Evolutionary conservation across 2,888 invertebrate genomes (phyloP).

Genomic region (Phengaris arion): DNA sequence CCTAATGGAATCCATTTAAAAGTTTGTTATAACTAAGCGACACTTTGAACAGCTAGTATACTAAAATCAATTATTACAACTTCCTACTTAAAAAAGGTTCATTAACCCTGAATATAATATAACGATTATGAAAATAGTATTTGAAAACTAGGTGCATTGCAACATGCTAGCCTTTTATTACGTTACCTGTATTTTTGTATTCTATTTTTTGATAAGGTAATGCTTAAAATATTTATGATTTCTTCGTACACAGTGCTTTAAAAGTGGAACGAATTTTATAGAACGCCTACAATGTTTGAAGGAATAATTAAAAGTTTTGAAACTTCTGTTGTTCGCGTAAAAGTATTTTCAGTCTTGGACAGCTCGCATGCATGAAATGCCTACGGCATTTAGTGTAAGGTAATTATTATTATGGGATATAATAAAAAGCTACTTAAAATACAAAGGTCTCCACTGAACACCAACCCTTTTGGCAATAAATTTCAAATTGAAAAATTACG

Average conservation of each 20-base stretch:
- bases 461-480: too few species aligned
- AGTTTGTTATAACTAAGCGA: neutral
- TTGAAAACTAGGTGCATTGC: conserved; percentile 31
- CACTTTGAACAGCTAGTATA: neutral
- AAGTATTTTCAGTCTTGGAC: neutral
- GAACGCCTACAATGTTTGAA: neutral
- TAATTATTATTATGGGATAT: too few species aligned
- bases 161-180: conserved; percentile 24
- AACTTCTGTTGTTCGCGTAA: neutral
- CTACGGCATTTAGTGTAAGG: too few species aligned
- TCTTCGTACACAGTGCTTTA: neutral
- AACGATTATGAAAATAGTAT: conserved; percentile 26
- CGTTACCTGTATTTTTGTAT: conserved; percentile 7
- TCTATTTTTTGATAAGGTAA: conserved; percentile 18
- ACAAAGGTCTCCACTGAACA: too few species aligned
- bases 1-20: neutral
- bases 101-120: conserved; percentile 24
- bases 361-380: too few species aligned
- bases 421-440: too few species aligned
- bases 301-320: neutral
- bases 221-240: neutral
- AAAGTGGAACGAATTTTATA: neutral
- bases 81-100: conserved; percentile 21
- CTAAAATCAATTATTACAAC: neutral
- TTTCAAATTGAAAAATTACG: too few species aligned